Base-by-base conservation (phyloP, 2,113 vertebrate species). In the Hemibagrus wyckioides region DNA sequence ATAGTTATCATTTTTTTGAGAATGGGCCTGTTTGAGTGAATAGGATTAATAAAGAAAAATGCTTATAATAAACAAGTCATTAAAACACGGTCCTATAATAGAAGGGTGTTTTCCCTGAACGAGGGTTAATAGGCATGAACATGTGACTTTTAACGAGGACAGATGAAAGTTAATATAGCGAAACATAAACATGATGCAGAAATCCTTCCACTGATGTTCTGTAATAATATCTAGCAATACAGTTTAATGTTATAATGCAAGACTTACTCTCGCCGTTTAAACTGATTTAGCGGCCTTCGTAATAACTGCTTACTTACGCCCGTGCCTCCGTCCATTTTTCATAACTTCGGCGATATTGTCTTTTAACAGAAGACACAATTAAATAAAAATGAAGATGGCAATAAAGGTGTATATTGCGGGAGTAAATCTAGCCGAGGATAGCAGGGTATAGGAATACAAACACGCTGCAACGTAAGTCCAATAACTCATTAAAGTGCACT, bases 351-450 rank as follows among this genome's bases (percentile, higher is more conserved):
- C 19, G 6, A 36, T 69, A 69, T 83, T 65, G 61, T 83, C 63
- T 36, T 83, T 80, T 56, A 69, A 54, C 30, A 52, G n/a, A 52
- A 67, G 44, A 83, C 30, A 23, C 48, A 83, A 67, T 83, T 83
- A 83, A 83, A 83, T 69, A 80, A 80, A 80, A 80, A 80, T 50
- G 30, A 57, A 80, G 52, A 57, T 13, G 52, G 30, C 52, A 80
- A 80, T 80, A 80, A 36, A 57, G 77, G n/a, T 80, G 77, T 36
- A 57, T 80, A 56, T 36, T 76, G 25, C 2, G 25, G 15, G 41
- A n/a, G 48, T 76, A 76, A 50, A 76, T 50, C 73, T 48, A 50
- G 41, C 11, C 11, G 19, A 44, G 71, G 39, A 75, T 5, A 56
- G 52, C 48, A 23, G 52, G 52, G 77, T 57, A 36, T 36, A 1